phyloP scores from a whole-genome alignment of 2,888 invertebrate genomes.

The Epicampocera succincta region DNA sequence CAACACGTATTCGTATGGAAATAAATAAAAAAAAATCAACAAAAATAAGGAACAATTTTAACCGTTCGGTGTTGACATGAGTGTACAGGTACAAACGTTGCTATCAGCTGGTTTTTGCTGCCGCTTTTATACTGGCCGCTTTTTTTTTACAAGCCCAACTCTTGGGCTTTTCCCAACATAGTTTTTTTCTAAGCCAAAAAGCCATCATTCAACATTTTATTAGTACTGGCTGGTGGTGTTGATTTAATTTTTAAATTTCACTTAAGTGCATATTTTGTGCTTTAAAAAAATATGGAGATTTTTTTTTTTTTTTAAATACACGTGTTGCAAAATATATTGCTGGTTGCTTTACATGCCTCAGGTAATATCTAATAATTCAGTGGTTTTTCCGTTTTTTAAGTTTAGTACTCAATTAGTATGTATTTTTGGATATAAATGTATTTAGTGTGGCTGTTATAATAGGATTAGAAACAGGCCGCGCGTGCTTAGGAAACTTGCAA shows the following conservation, averaged over 20 bases:
- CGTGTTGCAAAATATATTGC: conserved; percentile 16
- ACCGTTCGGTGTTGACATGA: conserved; percentile 1
- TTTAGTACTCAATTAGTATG: background rate
- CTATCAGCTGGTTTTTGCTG: background rate
- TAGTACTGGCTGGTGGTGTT: conserved; percentile 44
- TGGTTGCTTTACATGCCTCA: conserved; percentile 37
- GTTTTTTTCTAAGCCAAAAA: conserved; percentile 4
- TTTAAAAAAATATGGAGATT: conserved; percentile 18
- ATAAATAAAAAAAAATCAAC: background rate
- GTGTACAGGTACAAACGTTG: background rate
- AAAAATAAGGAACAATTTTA: conserved; percentile 14
- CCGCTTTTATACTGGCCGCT: too few relatives aligned
- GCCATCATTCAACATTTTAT: conserved; percentile 44
- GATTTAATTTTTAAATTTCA: conserved; percentile 52
- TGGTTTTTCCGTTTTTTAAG: conserved; percentile 11
- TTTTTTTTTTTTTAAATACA: too few relatives aligned
- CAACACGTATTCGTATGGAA: background rate
- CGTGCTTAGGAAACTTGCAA: background rate
- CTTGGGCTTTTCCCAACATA: background rate
- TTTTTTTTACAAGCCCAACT: background rate
- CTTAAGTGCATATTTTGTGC: conserved; percentile 5
- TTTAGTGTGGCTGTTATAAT: conserved; percentile 49
- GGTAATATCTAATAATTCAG: conserved; percentile 50
- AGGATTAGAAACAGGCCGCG: conserved; percentile 49
- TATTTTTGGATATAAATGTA: background rate